Base-by-base conservation (phyloP, 2,797 vertebrate genomes). In the Lepilemur ruficaudatus region DNA sequence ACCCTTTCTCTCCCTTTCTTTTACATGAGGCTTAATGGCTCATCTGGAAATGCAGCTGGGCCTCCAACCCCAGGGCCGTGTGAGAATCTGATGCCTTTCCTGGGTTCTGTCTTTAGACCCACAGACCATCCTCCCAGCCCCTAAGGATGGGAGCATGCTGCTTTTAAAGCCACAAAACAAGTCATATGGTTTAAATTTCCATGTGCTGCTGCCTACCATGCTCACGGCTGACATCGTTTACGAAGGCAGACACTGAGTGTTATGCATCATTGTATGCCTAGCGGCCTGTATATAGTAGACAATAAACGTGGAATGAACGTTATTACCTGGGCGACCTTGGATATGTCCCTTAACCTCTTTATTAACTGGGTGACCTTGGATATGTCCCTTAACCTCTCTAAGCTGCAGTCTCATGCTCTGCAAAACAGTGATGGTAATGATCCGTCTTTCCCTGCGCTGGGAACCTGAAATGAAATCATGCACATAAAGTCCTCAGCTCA, bases 381-480 rank as follows among this genome's bases (percentile, higher is more conserved):
- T 32, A 3, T 0, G 5, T 81, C 43, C 30, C 55, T 15, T 20
- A 80, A 22, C 30, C n/a, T 22, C 7, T 48, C 17, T 15, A n/a
- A 28, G 46, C 67, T 5, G 73, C 4, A 22, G 55, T 14, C 28
- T 12, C 35, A 15, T 63, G 43, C 32, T 73, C 43, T 73, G 55
- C 55, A 83, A 4, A 41, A 2, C 7, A 28, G 43, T n/a, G 28
- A 14, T 75, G 69, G 7, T 63, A 20, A 22, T 32, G 55, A 43
- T 20, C 23, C 50, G 14, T 5, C 50, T 23, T 9, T 52, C n/a
- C 25, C 4, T 0, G 0, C 1, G 9, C n/a, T 41, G 28, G 20
- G 67, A 2, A 4, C 32, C 14, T 9, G 41, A 46, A 59, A 48
- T 38, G 63, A 80, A 22, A 9, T 46, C 57, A 20, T 2, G 52